Evolutionary conservation across 2,113 vertebrate genomes (phyloP).

Genomic region (Rhizomys pruinosus): DNA sequence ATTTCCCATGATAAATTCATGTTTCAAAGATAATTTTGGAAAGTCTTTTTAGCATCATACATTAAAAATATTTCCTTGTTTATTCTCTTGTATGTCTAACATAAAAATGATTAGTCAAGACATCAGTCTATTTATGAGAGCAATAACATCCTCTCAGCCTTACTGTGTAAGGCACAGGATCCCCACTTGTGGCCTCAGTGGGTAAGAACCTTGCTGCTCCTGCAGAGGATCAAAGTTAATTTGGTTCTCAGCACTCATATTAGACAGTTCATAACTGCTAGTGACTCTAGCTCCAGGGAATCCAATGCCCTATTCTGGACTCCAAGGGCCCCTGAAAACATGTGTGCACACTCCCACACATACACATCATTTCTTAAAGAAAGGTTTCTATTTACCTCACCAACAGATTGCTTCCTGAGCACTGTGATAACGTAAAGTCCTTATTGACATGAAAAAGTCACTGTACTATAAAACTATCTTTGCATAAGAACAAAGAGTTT

Average conservation of each 20-base stretch:
- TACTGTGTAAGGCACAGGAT: neutral
- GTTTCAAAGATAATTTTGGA: slow-evolving; percentile 39
- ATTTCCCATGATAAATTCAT: slow-evolving; percentile 34
- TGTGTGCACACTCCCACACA: too few species aligned
- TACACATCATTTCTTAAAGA: too few species aligned
- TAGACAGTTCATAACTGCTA: too few species aligned
- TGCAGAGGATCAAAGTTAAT: too few species aligned
- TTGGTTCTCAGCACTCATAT: too few species aligned
- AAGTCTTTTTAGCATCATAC: slow-evolving; percentile 31
- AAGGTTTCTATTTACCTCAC: neutral
- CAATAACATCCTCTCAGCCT: slow-evolving; percentile 13
- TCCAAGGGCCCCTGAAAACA: too few species aligned
- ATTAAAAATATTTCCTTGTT: slow-evolving; percentile 45
- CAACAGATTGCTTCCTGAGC: slow-evolving; percentile 2
- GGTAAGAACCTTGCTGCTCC: too few species aligned
- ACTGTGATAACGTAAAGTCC: neutral
- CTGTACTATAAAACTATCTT: neutral
- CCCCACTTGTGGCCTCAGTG: neutral
- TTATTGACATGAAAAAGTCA: neutral
- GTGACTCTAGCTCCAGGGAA: too few species aligned
- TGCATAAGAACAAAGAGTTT: neutral
- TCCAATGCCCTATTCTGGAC: too few species aligned
- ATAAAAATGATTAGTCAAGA: neutral
- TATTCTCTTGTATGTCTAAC: too few species aligned
- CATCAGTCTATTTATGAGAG: neutral